phyloP scores from a whole-genome alignment of 2,113 vertebrate genomes.

The Rhinolophus sinicus region DNA sequence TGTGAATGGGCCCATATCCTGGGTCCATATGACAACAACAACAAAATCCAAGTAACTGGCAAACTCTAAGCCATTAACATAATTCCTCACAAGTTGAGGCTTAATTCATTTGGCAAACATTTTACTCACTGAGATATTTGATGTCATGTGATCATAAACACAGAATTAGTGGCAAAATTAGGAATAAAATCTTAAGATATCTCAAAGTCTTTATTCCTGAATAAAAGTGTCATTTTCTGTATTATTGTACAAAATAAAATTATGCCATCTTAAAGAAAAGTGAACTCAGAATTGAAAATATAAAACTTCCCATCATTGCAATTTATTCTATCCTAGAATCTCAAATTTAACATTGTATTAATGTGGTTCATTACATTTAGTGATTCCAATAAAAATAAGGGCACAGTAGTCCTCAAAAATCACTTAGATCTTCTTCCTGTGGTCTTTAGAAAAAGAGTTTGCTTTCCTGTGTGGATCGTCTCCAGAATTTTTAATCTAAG shows the following conservation, averaged over 20 bases:
- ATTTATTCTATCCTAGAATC: background rate
- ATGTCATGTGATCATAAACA: background rate
- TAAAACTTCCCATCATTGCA: background rate
- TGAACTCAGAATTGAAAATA: background rate
- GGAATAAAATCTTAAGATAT: background rate
- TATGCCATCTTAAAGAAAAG: background rate
- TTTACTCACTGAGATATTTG: background rate
- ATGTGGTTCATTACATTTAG: background rate
- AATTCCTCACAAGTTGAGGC: background rate
- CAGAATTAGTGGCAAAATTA: background rate
- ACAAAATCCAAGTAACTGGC: background rate
- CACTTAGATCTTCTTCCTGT: background rate
- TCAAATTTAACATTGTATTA: background rate
- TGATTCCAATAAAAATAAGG: slow-evolving; percentile 23
- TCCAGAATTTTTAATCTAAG: slow-evolving; percentile 36
- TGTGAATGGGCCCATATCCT: too few species aligned
- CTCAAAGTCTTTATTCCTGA: background rate
- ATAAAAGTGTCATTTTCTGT: background rate
- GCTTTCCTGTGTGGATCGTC: background rate
- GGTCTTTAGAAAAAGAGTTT: slow-evolving; percentile 12
- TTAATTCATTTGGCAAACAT: background rate
- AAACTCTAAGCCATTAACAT: background rate
- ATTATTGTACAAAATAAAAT: background rate
- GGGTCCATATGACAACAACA: background rate
- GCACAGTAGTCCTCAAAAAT: background rate